Evolutionary conservation across 2,113 vertebrate genomes (phyloP), one percentile per base, ranked within the genome.

Genomic region (Daubentonia madagascariensis): DNA sequence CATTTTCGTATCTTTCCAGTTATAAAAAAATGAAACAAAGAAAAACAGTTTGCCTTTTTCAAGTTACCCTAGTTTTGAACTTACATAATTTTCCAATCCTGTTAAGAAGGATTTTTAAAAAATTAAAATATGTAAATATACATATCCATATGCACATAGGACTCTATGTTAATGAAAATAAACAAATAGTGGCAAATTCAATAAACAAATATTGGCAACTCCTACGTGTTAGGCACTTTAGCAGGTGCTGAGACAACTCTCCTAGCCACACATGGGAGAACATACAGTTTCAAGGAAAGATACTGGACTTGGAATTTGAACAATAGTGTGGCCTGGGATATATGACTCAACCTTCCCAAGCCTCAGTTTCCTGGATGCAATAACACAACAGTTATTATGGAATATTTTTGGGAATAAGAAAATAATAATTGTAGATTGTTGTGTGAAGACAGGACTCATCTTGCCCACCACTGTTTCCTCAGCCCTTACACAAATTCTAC

Each of bases 201-300:
- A 10, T 37, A 35, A 88, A 45, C 52, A 54, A 40, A 76, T 40
- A 35, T 8, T 0, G 43, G 81, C 59, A 32, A 30, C 13, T n/a
- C 13, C 57, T 20, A 23, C 0, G 8, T 65, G 28, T 12, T 0
- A 9, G 57, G n/a, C 20, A 1, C 17, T 13, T 32, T 14, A 13
- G 28, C 1, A 20, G 32, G 30, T 6, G 5, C 59, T 14, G 16
- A 84, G 70, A 43, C 13, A 23, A 8, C 1, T 22, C 22, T 35
- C 9, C 45, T 52, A 28, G 32, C 6, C 45, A 79, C 54, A 20
- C 28, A 0, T 0, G 35, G 28, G 23, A 37, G 48, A 59, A 10
- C 32, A 12, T 11, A 14, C 37, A 0, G 25, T 48, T 67, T 65
- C 72, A 37, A 75, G 45, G 37, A 35, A 45, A 52, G 37, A 30